These are phyloP conservation scores for Mormyrus hasselquistii DNA, from an alignment of 2,797 vertebrate genomes.

Conservation along the genomic window DNA sequence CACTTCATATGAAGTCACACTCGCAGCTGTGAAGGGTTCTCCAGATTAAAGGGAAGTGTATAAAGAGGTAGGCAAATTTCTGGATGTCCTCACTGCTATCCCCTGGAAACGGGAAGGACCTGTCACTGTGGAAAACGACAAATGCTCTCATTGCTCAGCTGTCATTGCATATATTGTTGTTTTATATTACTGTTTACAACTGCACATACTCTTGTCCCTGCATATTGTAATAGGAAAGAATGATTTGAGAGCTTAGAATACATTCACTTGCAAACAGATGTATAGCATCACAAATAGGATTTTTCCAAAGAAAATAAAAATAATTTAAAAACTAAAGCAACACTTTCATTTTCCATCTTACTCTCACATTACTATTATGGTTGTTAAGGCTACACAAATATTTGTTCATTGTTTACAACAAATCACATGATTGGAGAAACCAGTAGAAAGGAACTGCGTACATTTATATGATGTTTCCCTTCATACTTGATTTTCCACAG, in stretches of 20 bases:
- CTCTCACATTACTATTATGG: not conserved
- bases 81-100: too few relatives aligned
- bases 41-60: not conserved
- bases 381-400: not conserved
- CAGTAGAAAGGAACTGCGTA: not conserved
- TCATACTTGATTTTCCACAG: not conserved
- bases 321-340: not conserved
- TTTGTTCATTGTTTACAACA: not conserved
- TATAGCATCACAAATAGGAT: not conserved
- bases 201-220: not conserved
- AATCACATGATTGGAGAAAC: not conserved
- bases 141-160: too few relatives aligned
- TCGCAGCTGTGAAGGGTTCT: not conserved
- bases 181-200: not conserved
- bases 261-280: not conserved
- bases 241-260: not conserved
- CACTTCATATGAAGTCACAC: not conserved
- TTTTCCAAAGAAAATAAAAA: not conserved
- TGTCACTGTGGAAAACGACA: too few relatives aligned
- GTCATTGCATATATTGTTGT: too few relatives aligned
- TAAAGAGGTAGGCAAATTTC: not conserved
- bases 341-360: not conserved
- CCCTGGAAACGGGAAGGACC: too few relatives aligned
- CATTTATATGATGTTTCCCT: not conserved
- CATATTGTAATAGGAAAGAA: not conserved